A percentile compares a stretch with the other conserved stretches of the same genome.
These are phyloP conservation scores for Geococcyx californianus DNA, from an alignment of 2,113 vertebrate genomes.

Conservation along the genomic window DNA sequence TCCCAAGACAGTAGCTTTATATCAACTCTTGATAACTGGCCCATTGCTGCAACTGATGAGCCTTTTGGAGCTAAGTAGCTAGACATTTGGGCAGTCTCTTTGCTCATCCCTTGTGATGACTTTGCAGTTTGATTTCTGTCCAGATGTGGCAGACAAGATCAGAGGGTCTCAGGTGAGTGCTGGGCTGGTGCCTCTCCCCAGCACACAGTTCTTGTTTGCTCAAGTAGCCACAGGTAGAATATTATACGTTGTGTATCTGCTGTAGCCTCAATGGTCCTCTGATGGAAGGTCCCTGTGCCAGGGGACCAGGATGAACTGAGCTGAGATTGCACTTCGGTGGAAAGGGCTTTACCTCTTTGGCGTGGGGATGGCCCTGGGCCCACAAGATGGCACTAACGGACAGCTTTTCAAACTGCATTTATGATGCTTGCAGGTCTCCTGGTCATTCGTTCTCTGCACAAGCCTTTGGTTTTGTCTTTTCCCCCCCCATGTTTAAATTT, in stretches of 20 bases:
- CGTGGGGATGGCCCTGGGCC: neutral
- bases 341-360: neutral
- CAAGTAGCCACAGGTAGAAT: rapidly evolving
- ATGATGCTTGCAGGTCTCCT: no score
- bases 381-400: constrained; percentile 57
- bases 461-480: neutral
- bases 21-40: neutral
- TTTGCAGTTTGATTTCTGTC: neutral
- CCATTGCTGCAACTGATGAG: neutral
- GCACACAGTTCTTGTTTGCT: neutral
- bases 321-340: neutral
- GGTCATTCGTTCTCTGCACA: rapidly evolving
- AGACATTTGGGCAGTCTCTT: neutral
- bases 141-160: neutral
- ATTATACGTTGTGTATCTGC: neutral
- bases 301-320: neutral
- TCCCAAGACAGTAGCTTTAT: neutral
- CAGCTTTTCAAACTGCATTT: neutral
- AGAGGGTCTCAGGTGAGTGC: neutral
- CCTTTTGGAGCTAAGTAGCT: neutral
- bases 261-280: neutral
- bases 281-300: neutral
- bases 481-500: neutral
- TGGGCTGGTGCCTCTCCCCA: neutral
- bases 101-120: neutral